Evolutionary conservation across 1,140 invertebrate genomes (phyloP), one percentile per base, ranked within the genome.

Genomic region (Heliconius hewitsoni): DNA sequence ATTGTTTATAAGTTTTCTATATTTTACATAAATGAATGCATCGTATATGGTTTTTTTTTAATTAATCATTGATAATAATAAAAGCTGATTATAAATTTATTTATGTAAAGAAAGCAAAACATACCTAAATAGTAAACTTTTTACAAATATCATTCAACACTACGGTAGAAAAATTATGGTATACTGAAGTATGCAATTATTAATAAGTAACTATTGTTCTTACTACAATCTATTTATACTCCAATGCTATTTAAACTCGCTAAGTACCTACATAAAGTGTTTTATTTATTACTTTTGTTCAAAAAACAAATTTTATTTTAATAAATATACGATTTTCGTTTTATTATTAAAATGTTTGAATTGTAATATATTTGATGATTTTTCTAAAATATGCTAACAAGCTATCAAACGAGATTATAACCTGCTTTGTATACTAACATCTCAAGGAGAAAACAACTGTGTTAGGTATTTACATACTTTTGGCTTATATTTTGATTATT

Each of bases 151-250:
- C 60, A 66, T 27, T 27, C 9, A 30, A 16, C 9, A 4, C 13
- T 60, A 27, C 30, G 13, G 23, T 66, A 30, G 11, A 66, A 66
- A 27, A 13, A 8, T 57, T 27, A 66, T 4, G 1, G 23, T 66
- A 30, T 1, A 27, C 27, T 27, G 3, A 66, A 60, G 9, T 60
- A 60, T 60, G 55, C n/a, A 66, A 27, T 18, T 66, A 23, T 30
- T 30, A 66, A 66, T 66, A 66, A 66, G 27, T 66, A 27, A 66
- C 60, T 30, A 66, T 66, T 66, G 27, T 66, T 66, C 27, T 52
- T 0, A 66, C 27, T 66, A 11, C 55, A 66, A 30, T 66, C 23
- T 66, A 30, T 66, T 66, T 66, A 66, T 66, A 3, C 27, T 66
- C 27, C 60, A 23, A 23, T 23, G 9, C 57, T 23, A 60, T 60